phyloP scores from a whole-genome alignment of 2,888 invertebrate genomes.

The Melanophora roralis region DNA sequence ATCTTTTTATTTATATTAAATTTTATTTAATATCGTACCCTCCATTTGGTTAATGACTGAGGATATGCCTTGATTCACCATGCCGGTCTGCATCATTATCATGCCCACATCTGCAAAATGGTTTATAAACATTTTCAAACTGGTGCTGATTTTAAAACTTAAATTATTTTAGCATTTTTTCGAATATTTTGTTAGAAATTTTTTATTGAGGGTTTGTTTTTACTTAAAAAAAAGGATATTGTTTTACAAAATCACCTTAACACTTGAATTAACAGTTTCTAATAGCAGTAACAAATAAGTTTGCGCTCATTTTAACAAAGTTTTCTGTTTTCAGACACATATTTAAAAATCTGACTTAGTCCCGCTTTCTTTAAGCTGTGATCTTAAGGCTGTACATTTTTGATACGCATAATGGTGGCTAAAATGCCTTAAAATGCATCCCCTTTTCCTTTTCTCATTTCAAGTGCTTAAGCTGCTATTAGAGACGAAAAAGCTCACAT shows the following conservation, averaged over 20 bases:
- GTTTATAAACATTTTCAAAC: slow-evolving; percentile 66
- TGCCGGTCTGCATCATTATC: slow-evolving; percentile 97
- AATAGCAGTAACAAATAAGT: slow-evolving; percentile 35
- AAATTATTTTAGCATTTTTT: slow-evolving; percentile 7
- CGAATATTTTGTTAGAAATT: slow-evolving; percentile 30
- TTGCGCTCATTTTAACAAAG: too few relatives aligned
- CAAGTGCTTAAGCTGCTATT: slow-evolving; percentile 26
- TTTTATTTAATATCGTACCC: slow-evolving; percentile 81
- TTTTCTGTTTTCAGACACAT: too few relatives aligned
- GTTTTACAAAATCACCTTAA: not conserved
- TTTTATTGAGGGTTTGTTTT: slow-evolving; percentile 16
- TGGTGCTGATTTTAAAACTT: slow-evolving; percentile 40
- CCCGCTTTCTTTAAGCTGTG: not conserved
- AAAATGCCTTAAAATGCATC: too few relatives aligned
- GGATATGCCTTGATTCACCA: slow-evolving; percentile 94
- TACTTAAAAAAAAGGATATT: not conserved
- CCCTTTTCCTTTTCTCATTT: not conserved
- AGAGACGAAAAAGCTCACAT: slow-evolving; percentile 15
- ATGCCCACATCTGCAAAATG: slow-evolving; percentile 91
- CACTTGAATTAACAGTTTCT: slow-evolving; percentile 41
- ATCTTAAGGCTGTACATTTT: too few relatives aligned
- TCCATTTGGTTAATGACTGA: slow-evolving; percentile 82
- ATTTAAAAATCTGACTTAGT: too few relatives aligned
- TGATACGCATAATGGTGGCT: too few relatives aligned
- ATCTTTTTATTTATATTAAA: slow-evolving; percentile 31